Base-by-base conservation (phyloP, 2,888 invertebrate species). In the Physocephala rufipes region DNA sequence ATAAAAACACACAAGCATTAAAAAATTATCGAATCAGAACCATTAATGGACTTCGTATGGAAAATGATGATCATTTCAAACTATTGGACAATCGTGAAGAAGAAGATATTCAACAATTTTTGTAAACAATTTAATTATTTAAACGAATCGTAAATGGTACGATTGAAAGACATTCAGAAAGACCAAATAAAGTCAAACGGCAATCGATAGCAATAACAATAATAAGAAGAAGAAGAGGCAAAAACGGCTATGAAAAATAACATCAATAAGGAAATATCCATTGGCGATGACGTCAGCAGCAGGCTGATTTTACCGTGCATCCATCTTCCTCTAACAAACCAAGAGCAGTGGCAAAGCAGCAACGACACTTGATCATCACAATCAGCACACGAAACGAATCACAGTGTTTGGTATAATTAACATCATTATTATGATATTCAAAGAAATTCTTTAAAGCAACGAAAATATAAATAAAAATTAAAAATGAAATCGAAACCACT, bases 71-170 rank as follows among this genome's bases (percentile, higher is more conserved):
- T n/a, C n/a, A n/a, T n/a, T 36, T 36, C 9, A 36, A 36, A 36
- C 36, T 9, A 36, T 36, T 36, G 36, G 36, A 36, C 36, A 36
- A 36, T 9, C 36, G 9, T 7, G 9, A 36, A 36, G 59, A 43
- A 59, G 49, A 47, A 53, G 55, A 68, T 47, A 59, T 59, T 59
- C 61, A 36, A 7, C 36, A 59, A 59, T 59, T 59, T 68, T 58
- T 24, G 61, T 24, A 68, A 58, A 26, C 47, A 68, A 58, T 68
- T 64, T 47, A 51, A 47, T 64, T 64, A 64, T 61, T 49, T 30
- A 51, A 43, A 28, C 24, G 53, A 45, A 69, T n/a, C 36, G 63
- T 53, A 30, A 36, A 36, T 36, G 36, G 36, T 9, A 9, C 36
- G 4, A 9, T 9, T 4, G 36, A 36, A 9, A 4, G 9, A 24